These are phyloP conservation scores for Vesta saturnalis DNA, from an alignment of 2,888 invertebrate species.

Conservation along the genomic window DNA sequence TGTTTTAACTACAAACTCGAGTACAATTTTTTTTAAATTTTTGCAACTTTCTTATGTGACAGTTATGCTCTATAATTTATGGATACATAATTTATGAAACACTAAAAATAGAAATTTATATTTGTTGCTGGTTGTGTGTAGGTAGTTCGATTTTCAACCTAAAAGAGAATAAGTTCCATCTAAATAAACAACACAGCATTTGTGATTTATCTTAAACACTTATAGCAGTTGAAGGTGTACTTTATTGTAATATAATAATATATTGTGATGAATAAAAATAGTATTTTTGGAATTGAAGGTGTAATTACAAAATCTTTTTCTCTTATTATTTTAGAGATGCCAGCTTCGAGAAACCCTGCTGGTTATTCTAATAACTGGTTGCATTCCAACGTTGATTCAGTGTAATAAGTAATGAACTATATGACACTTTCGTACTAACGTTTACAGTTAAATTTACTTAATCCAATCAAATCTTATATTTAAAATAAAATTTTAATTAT, in stretches of 20 bases:
- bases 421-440: neutral
- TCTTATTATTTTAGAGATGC: constrained; percentile 8
- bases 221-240: constrained; percentile 1
- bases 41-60: neutral
- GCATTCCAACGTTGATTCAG: constrained; percentile 11
- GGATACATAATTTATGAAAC: neutral
- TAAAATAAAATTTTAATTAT: too few relatives aligned
- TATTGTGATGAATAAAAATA: constrained; percentile 5
- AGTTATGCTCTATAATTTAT: constrained; percentile 4
- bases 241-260: neutral
- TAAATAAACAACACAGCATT: constrained; percentile 4
- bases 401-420: neutral
- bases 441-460: neutral
- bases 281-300: constrained; percentile 3
- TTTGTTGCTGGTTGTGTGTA: constrained; percentile 3
- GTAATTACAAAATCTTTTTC: constrained; percentile 4
- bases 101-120: constrained; percentile 10
- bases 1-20: neutral
- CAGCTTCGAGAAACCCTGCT: constrained; percentile 6
- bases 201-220: constrained; percentile 3
- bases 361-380: constrained; percentile 17
- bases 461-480: too few relatives aligned
- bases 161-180: constrained; percentile 8
- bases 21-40: neutral
- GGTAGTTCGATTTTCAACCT: constrained; percentile 12